Evolutionary conservation across 1,140 invertebrate genomes (phyloP).

Genomic region (Bombus superbus): DNA sequence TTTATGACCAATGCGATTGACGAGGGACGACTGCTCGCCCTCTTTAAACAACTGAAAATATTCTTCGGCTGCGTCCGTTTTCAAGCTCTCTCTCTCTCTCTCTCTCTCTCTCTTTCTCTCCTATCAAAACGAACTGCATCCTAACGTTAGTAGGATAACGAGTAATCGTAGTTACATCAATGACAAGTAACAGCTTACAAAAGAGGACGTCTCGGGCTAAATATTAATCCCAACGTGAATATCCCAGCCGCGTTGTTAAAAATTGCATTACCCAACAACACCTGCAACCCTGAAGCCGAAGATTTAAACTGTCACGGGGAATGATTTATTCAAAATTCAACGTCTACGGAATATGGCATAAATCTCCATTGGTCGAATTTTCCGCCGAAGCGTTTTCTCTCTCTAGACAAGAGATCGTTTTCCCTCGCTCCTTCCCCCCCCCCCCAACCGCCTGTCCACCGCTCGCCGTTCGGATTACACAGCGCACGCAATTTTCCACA

Average conservation of each 20-base stretch:
- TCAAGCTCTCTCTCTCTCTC: background rate
- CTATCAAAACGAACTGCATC: background rate
- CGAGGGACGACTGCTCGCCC: no score
- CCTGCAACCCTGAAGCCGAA: background rate
- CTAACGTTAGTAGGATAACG: background rate
- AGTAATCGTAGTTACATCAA: background rate
- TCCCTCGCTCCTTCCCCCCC: no score
- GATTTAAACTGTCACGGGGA: constrained; percentile 1
- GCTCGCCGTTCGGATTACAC: background rate
- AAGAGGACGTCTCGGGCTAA: background rate
- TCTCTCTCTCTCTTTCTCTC: background rate
- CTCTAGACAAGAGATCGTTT: background rate
- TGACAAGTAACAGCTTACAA: background rate
- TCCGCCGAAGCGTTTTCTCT: background rate
- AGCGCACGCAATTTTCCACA: background rate
- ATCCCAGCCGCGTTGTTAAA: background rate
- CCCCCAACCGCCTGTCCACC: no score
- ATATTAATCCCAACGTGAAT: background rate
- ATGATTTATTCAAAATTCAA: constrained; percentile 37
- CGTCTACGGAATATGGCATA: constrained; percentile 1
- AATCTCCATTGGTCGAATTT: constrained; percentile 30
- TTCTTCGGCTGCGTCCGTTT: background rate
- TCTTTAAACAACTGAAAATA: background rate
- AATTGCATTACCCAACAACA: background rate
- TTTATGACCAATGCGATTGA: no score